These are phyloP conservation scores for Sinosuthora webbiana DNA, from an alignment of 2,113 vertebrate species.

Conservation along the genomic window DNA sequence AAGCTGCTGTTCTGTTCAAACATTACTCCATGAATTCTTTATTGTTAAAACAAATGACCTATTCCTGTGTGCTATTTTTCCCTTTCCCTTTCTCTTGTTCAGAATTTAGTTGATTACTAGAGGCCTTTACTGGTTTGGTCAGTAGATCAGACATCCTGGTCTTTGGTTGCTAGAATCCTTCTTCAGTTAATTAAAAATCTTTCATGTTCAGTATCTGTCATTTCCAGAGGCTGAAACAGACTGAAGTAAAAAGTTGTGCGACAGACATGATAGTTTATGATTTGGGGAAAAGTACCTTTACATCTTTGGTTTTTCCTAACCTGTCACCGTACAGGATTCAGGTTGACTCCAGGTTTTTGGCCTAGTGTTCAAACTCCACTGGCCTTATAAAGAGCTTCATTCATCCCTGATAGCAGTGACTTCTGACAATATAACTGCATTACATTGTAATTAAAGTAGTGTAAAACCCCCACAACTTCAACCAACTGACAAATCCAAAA, in stretches of 20 bases:
- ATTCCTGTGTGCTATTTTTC: background rate
- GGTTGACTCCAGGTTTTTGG: background rate
- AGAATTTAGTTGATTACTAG: background rate
- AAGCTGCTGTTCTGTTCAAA: background rate
- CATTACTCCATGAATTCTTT: background rate
- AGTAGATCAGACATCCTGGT: background rate
- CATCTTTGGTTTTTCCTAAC: background rate
- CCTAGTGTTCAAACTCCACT: background rate
- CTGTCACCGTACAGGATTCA: background rate
- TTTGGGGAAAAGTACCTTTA: background rate
- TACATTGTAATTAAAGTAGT: background rate
- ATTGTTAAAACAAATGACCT: background rate
- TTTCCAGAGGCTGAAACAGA: background rate
- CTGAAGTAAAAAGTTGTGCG: background rate
- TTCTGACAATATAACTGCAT: background rate
- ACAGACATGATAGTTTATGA: background rate
- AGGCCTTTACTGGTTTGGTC: background rate
- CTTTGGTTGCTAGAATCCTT: background rate
- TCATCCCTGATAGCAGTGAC: background rate
- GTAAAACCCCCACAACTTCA: background rate
- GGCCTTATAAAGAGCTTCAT: background rate
- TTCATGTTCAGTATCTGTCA: background rate
- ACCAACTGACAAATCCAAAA: background rate
- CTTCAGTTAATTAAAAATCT: background rate
- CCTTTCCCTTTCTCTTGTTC: background rate